Evolutionary conservation across 2,888 invertebrate genomes (phyloP), one percentile per base, ranked within the genome.

Genomic region (Glaucopsyche alexis): DNA sequence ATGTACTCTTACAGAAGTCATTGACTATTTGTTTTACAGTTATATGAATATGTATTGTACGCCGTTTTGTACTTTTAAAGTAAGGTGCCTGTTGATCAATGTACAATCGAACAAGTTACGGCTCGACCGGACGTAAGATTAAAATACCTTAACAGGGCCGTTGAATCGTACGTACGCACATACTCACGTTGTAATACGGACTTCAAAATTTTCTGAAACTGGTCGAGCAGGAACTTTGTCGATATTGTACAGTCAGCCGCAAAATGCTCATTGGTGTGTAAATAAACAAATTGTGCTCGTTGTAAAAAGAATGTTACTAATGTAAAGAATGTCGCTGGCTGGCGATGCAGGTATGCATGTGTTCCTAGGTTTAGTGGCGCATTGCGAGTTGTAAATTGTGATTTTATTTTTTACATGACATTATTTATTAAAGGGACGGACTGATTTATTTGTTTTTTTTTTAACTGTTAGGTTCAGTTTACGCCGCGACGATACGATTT

Each of bases 361-460:
- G 16, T 47, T 14, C 40, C 13, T 47, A 16, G 49, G 14, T 29
- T 19, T 49, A 16, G 42, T 9, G 45, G n/a, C 8, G 42, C 29
- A 29, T 29, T 29, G 29, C n/a, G 66, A 69, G 49, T 47, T 49
- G 60, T 81, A 79, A 83, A 82, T 84, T 86, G 84, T 84, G 85
- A 86, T 84, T 83, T 79, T 83, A 85, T 84, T 85, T 89, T 89
- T 86, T 88, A 90, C 87, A 89, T 91, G 90, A 90, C 90, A 89
- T 86, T 84, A 88, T 87, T 87, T 89, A 91, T 88, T 89, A 88
- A 89, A 90, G 83, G 87, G 85, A 90, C 87, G 87, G 91, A 92
- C 85, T 89, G 84, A 85, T 84, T 69, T 67, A 19, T 77, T 76
- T 81, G 81, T 78, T 78, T 83, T 80, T 83, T 80, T 80, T 77